Base-by-base conservation (phyloP, 2,888 invertebrate genomes). In the Eustalomyia histrio region DNA sequence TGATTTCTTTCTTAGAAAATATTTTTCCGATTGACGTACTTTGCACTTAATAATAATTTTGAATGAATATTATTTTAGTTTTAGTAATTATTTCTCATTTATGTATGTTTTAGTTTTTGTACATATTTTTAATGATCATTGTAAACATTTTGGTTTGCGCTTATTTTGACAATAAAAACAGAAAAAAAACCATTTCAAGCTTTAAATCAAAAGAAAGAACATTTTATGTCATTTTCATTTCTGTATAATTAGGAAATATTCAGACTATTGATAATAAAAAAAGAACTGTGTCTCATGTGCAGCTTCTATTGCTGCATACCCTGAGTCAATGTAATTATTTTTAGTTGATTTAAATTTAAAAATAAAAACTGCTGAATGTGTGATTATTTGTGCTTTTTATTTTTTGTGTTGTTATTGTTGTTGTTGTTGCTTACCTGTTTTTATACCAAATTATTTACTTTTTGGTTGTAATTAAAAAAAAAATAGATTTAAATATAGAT, bases 281-380 rank as follows among this genome's bases (percentile, higher is more conserved):
- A 24, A 24, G 2, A 24, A 39, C 14, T 12, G 39, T 39, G 4
- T 39, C 39, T 39, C 39, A 12, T 39, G 14, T 39, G 12, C 14
- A 14, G 14, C 39, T 39, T 39, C 10, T 14, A 39, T 7, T 14
- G 14, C 14, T 14, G 14, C 14, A 39, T 39, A 39, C 39, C 10
- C 58, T 82, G 79, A 79, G 68, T 82, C 82, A 82, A 76, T 60
- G 12, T 6, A 58, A 60, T 68, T 82, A 82, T 82, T 79, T 79
- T 79, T 82, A 79, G 79, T 73, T 35, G 35, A 71, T 24, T 21
- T 60, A 12, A 69, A 68, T 79, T 72, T 71, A 60, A 72, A 69
- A 76, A 39, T 39, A 39, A 12, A 39, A 12, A 12, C 39, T 2
- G n/a, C n/a, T n/a, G n/a, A n/a, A 12, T 12, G 6, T 39, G 39